Conservation (phyloP, 2,113 vertebrate species). For the Neotoma lepida region DNA sequence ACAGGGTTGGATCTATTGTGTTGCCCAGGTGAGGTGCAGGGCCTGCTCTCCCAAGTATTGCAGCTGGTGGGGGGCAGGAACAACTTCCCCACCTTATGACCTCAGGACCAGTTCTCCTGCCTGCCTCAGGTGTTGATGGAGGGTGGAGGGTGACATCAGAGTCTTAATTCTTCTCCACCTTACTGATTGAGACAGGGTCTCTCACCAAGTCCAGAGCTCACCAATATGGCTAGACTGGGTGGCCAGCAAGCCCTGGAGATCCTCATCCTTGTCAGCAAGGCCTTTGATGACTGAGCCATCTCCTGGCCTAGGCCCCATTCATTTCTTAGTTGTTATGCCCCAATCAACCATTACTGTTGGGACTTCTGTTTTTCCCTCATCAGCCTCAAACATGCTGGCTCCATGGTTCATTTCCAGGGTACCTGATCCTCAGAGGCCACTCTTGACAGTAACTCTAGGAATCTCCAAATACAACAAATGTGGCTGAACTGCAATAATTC, state of each 20-base stretch:
- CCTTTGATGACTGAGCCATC: not conserved
- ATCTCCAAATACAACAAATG: not conserved
- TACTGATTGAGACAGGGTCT: not conserved
- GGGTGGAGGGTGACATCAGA: no score
- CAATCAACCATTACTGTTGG: fast-evolving
- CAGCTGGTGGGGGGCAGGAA: not conserved
- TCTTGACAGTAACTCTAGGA: not conserved
- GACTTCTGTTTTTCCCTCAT: not conserved
- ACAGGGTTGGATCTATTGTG: not conserved
- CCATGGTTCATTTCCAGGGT: not conserved
- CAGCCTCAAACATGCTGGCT: not conserved
- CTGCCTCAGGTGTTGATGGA: not conserved
- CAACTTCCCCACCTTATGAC: not conserved
- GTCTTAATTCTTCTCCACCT: not conserved
- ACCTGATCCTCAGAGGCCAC: not conserved
- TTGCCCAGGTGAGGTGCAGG: not conserved
- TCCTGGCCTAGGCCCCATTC: not conserved
- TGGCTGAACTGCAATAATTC: not conserved
- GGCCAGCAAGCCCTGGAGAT: not conserved
- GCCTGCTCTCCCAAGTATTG: not conserved
- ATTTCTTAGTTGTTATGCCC: not conserved
- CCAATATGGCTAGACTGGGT: not conserved
- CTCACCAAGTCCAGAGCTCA: not conserved
- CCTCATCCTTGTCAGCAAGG: not conserved
- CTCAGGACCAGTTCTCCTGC: not conserved